Evolutionary conservation across 2,888 invertebrate species (phyloP).

Genomic region (Corythucha ciliata): DNA sequence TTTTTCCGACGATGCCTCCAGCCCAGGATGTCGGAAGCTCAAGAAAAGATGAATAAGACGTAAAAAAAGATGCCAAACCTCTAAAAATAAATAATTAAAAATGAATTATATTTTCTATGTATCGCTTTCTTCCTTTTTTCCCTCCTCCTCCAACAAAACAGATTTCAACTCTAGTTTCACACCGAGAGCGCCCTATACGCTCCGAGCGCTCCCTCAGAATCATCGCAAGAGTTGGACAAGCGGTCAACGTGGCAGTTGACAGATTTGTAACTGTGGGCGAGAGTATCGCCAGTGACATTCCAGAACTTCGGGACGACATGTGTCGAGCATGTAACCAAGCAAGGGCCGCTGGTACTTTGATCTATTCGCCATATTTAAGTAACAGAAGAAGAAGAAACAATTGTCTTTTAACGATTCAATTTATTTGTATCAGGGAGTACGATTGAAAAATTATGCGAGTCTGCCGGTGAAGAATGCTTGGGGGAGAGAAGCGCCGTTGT

Average conservation of each 20-base stretch:
- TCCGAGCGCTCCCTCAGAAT: slow-evolving; percentile 55
- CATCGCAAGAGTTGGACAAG: slow-evolving; percentile 86
- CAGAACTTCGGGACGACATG: slow-evolving; percentile 95
- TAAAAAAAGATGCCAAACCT: too few species aligned
- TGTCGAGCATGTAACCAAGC: slow-evolving; percentile 95
- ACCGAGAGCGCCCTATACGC: slow-evolving; percentile 54
- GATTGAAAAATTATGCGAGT: slow-evolving; percentile 82
- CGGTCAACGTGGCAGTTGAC: slow-evolving; percentile 93
- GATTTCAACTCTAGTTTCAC: slow-evolving; percentile 88
- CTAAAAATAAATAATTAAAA: too few species aligned
- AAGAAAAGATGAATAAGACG: too few species aligned
- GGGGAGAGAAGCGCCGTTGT: slow-evolving; percentile 65
- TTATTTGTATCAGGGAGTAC: slow-evolving; percentile 71
- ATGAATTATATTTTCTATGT: too few species aligned
- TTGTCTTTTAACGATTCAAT: slow-evolving; percentile 1
- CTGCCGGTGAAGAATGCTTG: slow-evolving; percentile 53
- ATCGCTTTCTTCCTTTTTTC: too few species aligned
- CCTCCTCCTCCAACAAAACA: too few species aligned
- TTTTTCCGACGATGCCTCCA: too few species aligned
- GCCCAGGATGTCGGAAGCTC: too few species aligned
- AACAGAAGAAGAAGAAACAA: neutral
- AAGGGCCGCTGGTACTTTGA: slow-evolving; percentile 69
- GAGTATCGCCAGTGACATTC: slow-evolving; percentile 96
- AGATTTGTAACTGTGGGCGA: slow-evolving; percentile 97
- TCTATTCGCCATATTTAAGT: neutral